Conservation (phyloP, 1,140 invertebrate species). For the Pseudachorutes palmiensis region DNA sequence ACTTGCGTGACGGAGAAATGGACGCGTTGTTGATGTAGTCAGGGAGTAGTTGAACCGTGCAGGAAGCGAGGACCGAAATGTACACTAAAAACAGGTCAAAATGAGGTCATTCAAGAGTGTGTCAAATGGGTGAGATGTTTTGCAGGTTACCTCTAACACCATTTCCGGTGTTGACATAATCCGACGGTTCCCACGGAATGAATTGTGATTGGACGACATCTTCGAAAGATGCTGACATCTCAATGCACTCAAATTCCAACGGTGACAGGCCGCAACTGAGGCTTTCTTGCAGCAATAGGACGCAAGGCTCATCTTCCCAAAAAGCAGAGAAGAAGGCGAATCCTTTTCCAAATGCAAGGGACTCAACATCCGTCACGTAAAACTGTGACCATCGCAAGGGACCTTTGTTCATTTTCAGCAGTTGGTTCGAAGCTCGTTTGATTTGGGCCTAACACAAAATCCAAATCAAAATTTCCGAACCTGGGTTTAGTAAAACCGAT, state of each 20-base stretch:
- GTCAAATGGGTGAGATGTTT: conserved; percentile 1
- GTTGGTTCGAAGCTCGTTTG: conserved; percentile 12
- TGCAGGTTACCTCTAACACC: conserved; percentile 28
- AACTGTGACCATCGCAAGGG: conserved; percentile 32
- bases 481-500: background rate
- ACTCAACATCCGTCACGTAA: conserved; percentile 22
- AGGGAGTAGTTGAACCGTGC: conserved; percentile 19
- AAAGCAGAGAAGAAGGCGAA: conserved; percentile 33
- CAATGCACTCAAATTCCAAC: conserved; percentile 30
- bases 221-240: conserved; percentile 26
- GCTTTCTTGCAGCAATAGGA: conserved; percentile 32
- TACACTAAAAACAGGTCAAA: conserved; percentile 24
- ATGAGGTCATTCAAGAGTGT: no score
- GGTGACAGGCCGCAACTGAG: conserved; percentile 2
- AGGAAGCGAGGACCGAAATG: conserved; percentile 33
- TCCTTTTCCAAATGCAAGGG: conserved; percentile 25
- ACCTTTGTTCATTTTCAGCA: conserved; percentile 13
- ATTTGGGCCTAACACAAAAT: conserved; percentile 22
- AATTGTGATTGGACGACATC: conserved; percentile 30
- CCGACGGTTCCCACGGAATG: conserved; percentile 29
- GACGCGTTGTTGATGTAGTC: conserved; percentile 20
- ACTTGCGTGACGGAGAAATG: conserved; percentile 22
- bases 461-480: background rate
- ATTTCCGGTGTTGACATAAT: conserved; percentile 20
- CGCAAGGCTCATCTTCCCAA: conserved; percentile 29